Base-by-base conservation (phyloP, 2,888 invertebrate genomes). In the Noctua fimbriata region DNA sequence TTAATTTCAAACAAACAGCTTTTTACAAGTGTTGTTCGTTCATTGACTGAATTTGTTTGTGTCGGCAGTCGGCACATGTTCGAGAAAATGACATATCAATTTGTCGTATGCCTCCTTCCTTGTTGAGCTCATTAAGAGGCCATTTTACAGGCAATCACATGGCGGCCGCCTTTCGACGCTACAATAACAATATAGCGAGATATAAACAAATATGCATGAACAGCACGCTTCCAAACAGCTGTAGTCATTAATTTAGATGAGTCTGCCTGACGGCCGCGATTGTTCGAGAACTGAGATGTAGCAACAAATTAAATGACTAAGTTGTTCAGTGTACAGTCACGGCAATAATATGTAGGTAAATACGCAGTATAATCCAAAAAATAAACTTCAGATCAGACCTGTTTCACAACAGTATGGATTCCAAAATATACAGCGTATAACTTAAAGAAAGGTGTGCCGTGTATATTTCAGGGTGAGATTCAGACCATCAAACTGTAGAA, bases 111-210 rank as follows among this genome's bases (percentile, higher is more conserved):
- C 88, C 92, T 88, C 89, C 91, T 92, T 90, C 90, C 93, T 95
- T 87, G 93, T 96, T 96, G 94, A 96, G 95, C 94, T 94, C 94
- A 95, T 96, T 94, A 94, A 90, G 83, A 89, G 82, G 82, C 85
- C 91, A 90, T 90, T 92, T 90, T 82, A 89, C 82, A 83, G 79
- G 84, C 86, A 90, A 90, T 91, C 90, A 89, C 84, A 87, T 90
- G 90, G 82, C 76, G 76, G 66, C 81, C 78, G 74, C 70, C 81
- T 89, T 89, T 86, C 82, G 81, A 85, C 78, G 73, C 67, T 78
- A 86, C 85, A 84, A 79, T 83, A 69, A 76, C 83, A 76, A 81
- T 73, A 84, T 55, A 79, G 32, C 69, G 60, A 36, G 58, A 60
- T 84, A 66, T 24, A 65, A 55, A 75, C 69, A 73, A 69, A 76